Percentiles rank a stretch among this genome's conserved stretches.
Evolutionary conservation across 2,113 vertebrate species (phyloP).

Genomic region (Cavia porcellus): DNA sequence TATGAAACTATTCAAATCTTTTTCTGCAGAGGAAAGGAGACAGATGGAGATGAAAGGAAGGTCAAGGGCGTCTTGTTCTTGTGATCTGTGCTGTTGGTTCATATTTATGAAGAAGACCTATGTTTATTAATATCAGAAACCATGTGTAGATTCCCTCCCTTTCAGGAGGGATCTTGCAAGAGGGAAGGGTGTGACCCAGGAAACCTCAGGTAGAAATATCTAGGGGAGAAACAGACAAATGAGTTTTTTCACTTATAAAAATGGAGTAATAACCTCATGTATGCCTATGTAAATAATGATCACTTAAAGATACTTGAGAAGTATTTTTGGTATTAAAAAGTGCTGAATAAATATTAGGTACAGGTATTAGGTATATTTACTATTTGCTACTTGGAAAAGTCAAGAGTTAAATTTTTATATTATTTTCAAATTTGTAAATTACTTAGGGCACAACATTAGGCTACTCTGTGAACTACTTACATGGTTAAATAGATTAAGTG

Average conservation of each 20-base stretch:
- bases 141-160: background rate
- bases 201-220: background rate
- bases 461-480: background rate
- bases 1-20: background rate
- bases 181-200: no score
- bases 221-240: background rate
- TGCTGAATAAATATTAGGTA: background rate
- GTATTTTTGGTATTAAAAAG: background rate
- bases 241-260: slow-evolving; percentile 18
- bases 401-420: slow-evolving; percentile 28
- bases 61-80: background rate
- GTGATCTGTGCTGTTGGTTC: background rate
- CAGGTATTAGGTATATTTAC: background rate
- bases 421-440: background rate
- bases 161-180: background rate
- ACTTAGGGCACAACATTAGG: background rate
- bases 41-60: background rate
- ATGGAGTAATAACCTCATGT: background rate
- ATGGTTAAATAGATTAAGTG: background rate
- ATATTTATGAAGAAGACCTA: background rate
- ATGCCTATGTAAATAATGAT: background rate
- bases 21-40: background rate
- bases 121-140: background rate
- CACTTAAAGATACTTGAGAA: background rate
- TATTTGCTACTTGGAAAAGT: slow-evolving; percentile 20